Evolutionary conservation across 64 coral and sea anemone genomes (phyloP), one percentile per base, ranked within the genome.

Genomic region (Stichodactyla mertensii): DNA sequence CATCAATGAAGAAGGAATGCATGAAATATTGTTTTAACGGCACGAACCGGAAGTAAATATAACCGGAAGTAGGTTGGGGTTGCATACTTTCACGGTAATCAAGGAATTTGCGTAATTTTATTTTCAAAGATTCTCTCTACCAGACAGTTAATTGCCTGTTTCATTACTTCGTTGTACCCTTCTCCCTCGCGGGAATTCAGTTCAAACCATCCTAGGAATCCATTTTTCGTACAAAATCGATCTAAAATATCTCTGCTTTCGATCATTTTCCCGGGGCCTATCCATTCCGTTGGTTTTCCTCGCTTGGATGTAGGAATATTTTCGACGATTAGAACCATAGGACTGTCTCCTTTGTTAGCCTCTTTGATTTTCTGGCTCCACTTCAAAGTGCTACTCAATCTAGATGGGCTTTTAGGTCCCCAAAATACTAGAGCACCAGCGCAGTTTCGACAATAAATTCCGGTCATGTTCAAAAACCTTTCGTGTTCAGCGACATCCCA

Each of bases 401-500:
- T 88, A 61, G 94, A 96, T 6, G 94, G 94, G n/a, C 94, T 96
- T 80, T 96, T 96, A 4, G 94, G 94, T 64, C 94, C 94, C 94
- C 94, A 96, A 86, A 96, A 96, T 52, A 96, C 94, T 4, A 96
- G 85, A 26, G 94, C 88, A 13, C 94, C 94, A 10, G 88, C 79
- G 11, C 91, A 96, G 54, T 89, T 96, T 24, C 94, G 88, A 77
- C 94, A 96, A 22, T 93, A 96, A 16, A 96, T 91, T 51, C 52
- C 87, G 10, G 94, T 96, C 94, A 96, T 96, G 55, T 96, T 96
- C 4, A 96, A 81, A 96, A 96, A 96, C 15, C 94, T 88, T 16
- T 96, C 94, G 31, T 96, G 94, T 54, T 96, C 94, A 18, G 94
- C 94, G 5, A 96, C 88, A 84, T 96, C 94, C 94, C 94, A 96